Base-by-base conservation (phyloP, 2,113 vertebrate species). In the Porphyrio hochstetteri region DNA sequence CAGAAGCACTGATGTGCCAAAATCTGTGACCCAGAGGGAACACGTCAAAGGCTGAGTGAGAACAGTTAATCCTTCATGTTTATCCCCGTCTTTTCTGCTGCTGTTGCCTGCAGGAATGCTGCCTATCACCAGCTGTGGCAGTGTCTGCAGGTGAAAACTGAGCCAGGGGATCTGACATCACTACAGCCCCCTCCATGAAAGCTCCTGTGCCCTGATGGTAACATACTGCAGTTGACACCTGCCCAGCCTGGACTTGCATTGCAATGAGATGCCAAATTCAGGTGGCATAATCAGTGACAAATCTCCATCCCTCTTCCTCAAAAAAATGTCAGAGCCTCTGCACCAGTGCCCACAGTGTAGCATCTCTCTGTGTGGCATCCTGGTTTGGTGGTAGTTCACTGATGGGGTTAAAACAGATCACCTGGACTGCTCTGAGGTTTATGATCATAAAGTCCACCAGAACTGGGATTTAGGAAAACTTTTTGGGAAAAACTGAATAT, bases 31-130 rank as follows among this genome's bases (percentile, higher is more conserved):
- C 90, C 88, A 91, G 77, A 92, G 88, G 83, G 88, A 91, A 74
- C 27, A 38, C 1, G 23, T 91, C 86, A 93, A 89, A 95, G 42
- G 31, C 83, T 64, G 82, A 96, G 83, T 86, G 95, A 96, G 92
- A 87, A 96, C 83, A 92, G 60, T 87, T 96, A 96, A 94, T 96
- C 88, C 92, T 93, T 94, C 85, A 86, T 5, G 0, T 86, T 91
- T 80, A 74, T 82, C 55, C 55, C 94, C 1, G 0, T 87, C 82
- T 90, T 80, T 96, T 96, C 84, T 24, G 9, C 67, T 88, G 75
- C 44, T 74, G 70, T 74, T 93, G 71, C 86, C 75, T 92, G 52
- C 59, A 94, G 70, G 85, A 94, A 95, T 90, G 90, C 53, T 90
- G 76, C 76, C 94, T 94, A 65, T 79, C 75, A 65, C 85, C 79